Base-by-base conservation (phyloP, 2,888 invertebrate species). In the Heliconius sara region DNA sequence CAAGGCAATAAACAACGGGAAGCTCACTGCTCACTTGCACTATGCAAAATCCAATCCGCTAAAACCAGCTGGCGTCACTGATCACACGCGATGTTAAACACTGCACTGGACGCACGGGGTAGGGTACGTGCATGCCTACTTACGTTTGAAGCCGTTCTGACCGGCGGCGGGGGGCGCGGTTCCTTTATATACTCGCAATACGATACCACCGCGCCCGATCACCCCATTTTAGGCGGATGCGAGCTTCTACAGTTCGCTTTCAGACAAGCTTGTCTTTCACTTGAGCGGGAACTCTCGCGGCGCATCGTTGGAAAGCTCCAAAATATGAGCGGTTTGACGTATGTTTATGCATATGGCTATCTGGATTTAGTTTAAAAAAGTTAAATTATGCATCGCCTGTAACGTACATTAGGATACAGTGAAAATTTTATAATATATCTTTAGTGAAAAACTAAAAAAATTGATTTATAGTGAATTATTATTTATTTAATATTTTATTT, bases 131-230 rank as follows among this genome's bases (percentile, higher is more conserved):
- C 92, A 93, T 86, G 90, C 89, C 86, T 91, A 98, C 98, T 98
- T 98, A 98, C 98, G 98, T 98, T 98, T 97, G 97, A 97, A 98
- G 98, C 98, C 98, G 98, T 98, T 98, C 98, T 98, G 98, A 97
- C 97, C 97, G 97, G 96, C 96, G 96, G 96, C 96, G 96, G 96
- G 96, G 96, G 95, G 96, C 95, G 92, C 92, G 92, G 95, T 95
- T 96, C 95, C 96, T 96, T 97, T 97, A 97, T 97, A 97, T 97
- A 97, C 97, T 94, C 96, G 97, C 96, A 97, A 97, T 96, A 96
- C 96, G 97, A 97, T 97, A 96, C 97, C 95, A 89, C 87, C 88
- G 89, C 91, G 84, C 91, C 86, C 92, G 92, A 93, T 91, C 94
- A 93, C 93, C 95, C 95, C 95, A 95, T 95, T 95, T 95, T 95